These are phyloP conservation scores for Diadophis punctatus DNA, from an alignment of 2,113 vertebrate genomes.

Conservation along the genomic window DNA sequence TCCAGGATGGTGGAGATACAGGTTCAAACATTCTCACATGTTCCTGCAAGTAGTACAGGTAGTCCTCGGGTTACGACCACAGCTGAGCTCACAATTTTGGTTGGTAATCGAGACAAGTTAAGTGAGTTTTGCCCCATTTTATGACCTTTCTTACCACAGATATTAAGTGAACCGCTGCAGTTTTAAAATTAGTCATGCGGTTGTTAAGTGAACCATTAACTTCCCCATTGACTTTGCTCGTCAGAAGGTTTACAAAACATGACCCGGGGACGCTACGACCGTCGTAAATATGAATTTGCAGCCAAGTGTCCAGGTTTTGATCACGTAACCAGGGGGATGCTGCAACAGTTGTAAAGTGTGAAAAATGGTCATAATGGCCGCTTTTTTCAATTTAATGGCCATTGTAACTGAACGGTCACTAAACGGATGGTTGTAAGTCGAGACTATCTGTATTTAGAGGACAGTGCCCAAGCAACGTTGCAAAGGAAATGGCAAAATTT, in stretches of 20 bases:
- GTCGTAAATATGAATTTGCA: not conserved
- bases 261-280: not conserved
- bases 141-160: not conserved
- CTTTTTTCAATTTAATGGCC: too few species aligned
- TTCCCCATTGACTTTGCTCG: too few species aligned
- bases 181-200: not conserved
- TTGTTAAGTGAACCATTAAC: not conserved
- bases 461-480: not conserved
- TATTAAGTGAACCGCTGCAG: not conserved
- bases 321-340: fast-evolving
- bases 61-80: not conserved
- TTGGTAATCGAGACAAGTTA: not conserved
- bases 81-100: not conserved
- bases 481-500: not conserved
- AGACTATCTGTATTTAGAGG: not conserved
- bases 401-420: too few species aligned
- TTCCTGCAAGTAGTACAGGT: not conserved
- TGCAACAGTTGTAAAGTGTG: not conserved
- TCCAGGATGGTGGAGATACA: not conserved
- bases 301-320: not conserved
- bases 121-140: not conserved
- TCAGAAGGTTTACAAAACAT: not conserved
- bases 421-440: too few species aligned
- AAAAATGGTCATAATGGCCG: not conserved
- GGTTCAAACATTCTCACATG: not conserved